phyloP scores from a whole-genome alignment of 2,888 invertebrate species.

The Heteromurus nitidus region DNA sequence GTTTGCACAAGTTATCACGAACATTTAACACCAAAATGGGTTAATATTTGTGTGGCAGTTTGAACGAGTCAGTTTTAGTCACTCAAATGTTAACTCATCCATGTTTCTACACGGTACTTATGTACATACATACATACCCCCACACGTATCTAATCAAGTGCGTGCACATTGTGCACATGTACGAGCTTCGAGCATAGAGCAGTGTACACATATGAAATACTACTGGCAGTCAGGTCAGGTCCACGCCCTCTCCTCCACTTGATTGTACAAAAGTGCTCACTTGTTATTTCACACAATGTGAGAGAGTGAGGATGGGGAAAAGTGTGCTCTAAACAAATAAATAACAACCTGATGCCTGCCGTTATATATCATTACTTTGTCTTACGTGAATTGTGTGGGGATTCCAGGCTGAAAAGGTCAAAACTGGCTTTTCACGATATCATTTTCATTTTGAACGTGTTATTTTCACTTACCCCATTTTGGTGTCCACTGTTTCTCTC shows the following conservation, averaged over 20 bases:
- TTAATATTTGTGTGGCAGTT: no score
- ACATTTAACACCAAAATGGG: no score
- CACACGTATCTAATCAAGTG: no score
- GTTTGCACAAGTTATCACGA: no score
- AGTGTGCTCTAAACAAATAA: slow-evolving; percentile 21
- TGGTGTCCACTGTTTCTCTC: not conserved
- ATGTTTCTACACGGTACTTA: no score
- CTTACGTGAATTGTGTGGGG: no score
- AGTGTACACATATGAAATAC: no score
- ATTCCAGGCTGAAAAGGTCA: slow-evolving; percentile 53
- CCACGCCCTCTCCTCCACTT: slow-evolving; percentile 42
- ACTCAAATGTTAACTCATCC: no score
- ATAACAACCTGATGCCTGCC: slow-evolving; percentile 22
- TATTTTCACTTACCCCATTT: not conserved
- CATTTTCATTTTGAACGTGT: slow-evolving; percentile 29
- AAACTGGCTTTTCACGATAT: slow-evolving; percentile 6
- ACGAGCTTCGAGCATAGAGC: no score
- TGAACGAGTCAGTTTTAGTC: no score
- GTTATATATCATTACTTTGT: not conserved
- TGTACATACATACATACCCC: no score
- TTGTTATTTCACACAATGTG: slow-evolving; percentile 17
- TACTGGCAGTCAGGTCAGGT: slow-evolving; percentile 44
- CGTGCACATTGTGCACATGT: no score
- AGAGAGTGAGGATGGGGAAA: not conserved
- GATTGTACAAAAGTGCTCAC: slow-evolving; percentile 19